phyloP scores from a whole-genome alignment of 2,888 invertebrate genomes.

The Sminthurinus aureus region DNA sequence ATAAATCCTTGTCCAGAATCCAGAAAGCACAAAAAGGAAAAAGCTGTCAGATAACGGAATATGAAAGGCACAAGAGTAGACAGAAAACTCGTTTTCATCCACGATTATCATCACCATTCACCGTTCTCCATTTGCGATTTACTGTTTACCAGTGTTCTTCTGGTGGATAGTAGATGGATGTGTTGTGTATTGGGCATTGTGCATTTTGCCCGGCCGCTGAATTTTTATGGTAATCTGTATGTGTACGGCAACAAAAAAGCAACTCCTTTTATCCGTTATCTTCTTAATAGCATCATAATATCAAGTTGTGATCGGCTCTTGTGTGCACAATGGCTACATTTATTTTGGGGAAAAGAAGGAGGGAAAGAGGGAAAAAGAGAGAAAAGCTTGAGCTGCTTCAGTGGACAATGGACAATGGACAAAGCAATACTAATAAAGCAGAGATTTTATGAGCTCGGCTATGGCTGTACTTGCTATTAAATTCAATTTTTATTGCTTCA shows the following conservation, averaged over 20 bases:
- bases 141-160: neutral
- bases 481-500: neutral
- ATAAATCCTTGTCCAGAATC: neutral
- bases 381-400: neutral
- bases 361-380: neutral
- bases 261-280: neutral
- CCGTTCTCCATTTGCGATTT: neutral
- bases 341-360: neutral
- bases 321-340: neutral
- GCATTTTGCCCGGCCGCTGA: neutral
- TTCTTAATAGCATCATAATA: neutral
- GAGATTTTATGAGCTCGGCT: neutral
- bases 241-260: neutral
- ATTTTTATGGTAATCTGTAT: neutral
- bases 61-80: neutral
- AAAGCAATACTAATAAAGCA: neutral
- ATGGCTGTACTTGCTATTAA: neutral
- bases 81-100: neutral
- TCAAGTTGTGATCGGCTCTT: neutral
- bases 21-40: neutral
- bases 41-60: neutral
- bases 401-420: neutral
- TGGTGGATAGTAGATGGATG: neutral
- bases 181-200: too few relatives aligned
- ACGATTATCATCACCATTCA: slow-evolving; percentile 1